Conservation (phyloP, 2,888 invertebrate species). For the Andricus curvator region DNA sequence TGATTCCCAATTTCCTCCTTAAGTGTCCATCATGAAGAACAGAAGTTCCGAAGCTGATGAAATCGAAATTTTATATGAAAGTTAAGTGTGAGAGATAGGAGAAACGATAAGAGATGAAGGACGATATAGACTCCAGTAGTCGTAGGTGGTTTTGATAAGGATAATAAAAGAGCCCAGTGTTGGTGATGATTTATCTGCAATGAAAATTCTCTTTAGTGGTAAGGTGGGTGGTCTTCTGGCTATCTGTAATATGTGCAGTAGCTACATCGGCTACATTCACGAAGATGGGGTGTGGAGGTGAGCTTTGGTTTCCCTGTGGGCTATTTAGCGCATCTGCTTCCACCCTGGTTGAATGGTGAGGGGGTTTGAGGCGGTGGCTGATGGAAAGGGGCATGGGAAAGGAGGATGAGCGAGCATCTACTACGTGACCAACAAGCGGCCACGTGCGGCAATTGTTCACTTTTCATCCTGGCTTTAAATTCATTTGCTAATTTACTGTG, state of each 20-base stretch:
- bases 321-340: constrained; percentile 76
- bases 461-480: constrained; percentile 50
- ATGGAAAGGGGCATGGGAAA: constrained; percentile 48
- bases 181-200: constrained; percentile 56
- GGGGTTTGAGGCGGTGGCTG: constrained; percentile 48
- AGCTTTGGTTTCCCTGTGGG: constrained; percentile 69
- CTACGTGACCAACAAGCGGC: constrained; percentile 54
- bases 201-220: constrained; percentile 49
- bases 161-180: constrained; percentile 37
- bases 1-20: too few species aligned
- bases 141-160: background rate
- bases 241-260: constrained; percentile 47
- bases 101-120: background rate
- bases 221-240: constrained; percentile 44
- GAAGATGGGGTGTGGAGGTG: constrained; percentile 48
- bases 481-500: constrained; percentile 53
- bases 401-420: constrained; percentile 50
- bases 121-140: background rate
- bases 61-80: background rate
- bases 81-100: background rate
- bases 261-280: constrained; percentile 44
- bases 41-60: background rate
- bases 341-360: constrained; percentile 42
- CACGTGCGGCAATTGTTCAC: constrained; percentile 48
- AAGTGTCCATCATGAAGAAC: too few species aligned